Base-by-base conservation (phyloP, 2,888 invertebrate genomes). In the Xanthorhoe designata region DNA sequence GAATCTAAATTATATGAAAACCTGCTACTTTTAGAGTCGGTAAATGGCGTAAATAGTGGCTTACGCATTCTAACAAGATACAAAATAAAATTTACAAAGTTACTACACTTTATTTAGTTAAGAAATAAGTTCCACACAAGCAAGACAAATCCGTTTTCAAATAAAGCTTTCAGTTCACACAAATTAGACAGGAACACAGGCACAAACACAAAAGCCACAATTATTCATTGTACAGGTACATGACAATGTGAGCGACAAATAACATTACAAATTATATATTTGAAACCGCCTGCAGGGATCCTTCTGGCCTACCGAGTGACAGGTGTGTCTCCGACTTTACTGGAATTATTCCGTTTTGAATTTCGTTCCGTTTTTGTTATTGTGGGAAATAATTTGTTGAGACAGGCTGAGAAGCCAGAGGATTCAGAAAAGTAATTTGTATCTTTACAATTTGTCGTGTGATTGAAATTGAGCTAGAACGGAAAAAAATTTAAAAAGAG, bases 191-290 rank as follows among this genome's bases (percentile, higher is more conserved):
- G 17, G 6, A 15, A 17, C 6, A 47, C 17, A 6, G 17, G 17
- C 55, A 64, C 54, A 56, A 47, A 62, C 57, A 53, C 67, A 66
- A 65, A 65, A 65, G 57, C 79, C 77, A 78, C 78, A 78, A 80
- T 82, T 77, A 84, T 77, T 76, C 75, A 71, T 74, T 76, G 72
- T 69, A 57, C 64, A 75, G 35, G 68, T 61, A 75, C 74, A 71
- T 74, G 75, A 77, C 78, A 82, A 78, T 78, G 79, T 77, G 76
- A 74, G 80, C 78, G 79, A 80, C 84, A 85, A 85, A 84, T 85
- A 80, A 82, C 83, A 82, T 85, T 78, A 78, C 72, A 67, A 67
- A 68, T 68, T 64, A 68, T 68, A 68, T 68, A 68, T 61, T 61
- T 61, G 35, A 61, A 63, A 57, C 32, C 63, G 64, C 60, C 64